Base-by-base conservation (phyloP, 2,797 vertebrate genomes). In the Squalus acanthias region DNA sequence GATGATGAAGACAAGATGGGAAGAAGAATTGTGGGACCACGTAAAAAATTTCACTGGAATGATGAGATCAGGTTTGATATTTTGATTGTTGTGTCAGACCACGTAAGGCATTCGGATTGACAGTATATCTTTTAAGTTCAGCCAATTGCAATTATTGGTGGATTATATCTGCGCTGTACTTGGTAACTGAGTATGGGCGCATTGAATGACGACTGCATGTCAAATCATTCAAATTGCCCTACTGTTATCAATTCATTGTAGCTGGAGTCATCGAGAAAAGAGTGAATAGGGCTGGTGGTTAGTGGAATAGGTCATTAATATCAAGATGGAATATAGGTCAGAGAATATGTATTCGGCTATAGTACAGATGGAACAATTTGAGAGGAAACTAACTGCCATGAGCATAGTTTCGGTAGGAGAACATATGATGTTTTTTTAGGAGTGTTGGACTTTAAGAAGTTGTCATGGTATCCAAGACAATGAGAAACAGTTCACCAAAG, bases 41-140 rank as follows among this genome's bases (percentile, higher is more conserved):
- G 98, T 96, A 99, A 99, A 97, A 98, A 98, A 96, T 99, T 99
- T 97, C 98, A 98, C 87, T 99, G 99, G 99, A 99, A 98, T 67
- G 98, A 99, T 24, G 98, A 99, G 97, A 98, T 99, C 98, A 98
- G 99, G 99, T 99, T 96, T 97, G 97, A n/a, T 60, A 69, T 93
- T 63, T 69, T 67, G 63, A 65, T 96, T 65, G 39, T 33, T 93
- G 63, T 92, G 5, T 69, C 39, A 93, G 20, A 46, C n/a, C n/a
- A 24, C 20, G 2, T 91, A 65, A 39, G 13, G 17, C 46, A 74
- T 53, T 72, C 57, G 24, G 57, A 10, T 39, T 15, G 33, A 67
- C 33, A 39, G 63, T 33, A 72, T 57, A 24, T 0, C 70, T 74
- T 57, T 95, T 74, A 74, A 50, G 12, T 74, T 50, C 7, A 67